Base-by-base conservation (phyloP, 2,888 invertebrate genomes). In the Sussaba pulchella region DNA sequence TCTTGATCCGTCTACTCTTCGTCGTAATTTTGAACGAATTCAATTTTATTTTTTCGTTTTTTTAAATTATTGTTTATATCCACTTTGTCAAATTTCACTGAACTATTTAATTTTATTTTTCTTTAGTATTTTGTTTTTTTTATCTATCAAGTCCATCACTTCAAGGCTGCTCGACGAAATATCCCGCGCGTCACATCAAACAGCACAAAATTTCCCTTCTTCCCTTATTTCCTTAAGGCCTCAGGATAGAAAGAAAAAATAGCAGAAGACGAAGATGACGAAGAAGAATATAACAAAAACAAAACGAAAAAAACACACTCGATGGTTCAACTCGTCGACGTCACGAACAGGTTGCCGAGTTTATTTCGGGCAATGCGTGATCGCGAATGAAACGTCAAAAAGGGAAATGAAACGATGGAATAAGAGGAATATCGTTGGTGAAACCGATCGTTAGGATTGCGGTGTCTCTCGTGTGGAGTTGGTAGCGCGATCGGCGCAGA, bases 401-500 rank as follows among this genome's bases (percentile, higher is more conserved):
- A 45, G 61, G 71, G 31, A 36, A n/a, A 21, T 64, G 21, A 64
- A 76, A 66, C 70, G 80, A 70, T 71, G 31, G 31, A 31, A 31
- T 5, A 31, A 31, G 4, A 6, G 2, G 4, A 31, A 31, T 5
- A 31, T 31, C 31, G 31, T 31, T 31, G 31, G 31, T 31, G 6
- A 31, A 6, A 31, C 31, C n/a, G n/a, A n/a, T n/a, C n/a, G n/a
- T n/a, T n/a, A n/a, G n/a, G n/a, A n/a, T n/a, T n/a, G n/a, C n/a
- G n/a, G 21, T 24, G 43, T 36, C 10, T 39, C 64, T 61, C 31
- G 70, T 67, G 39, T 52, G 10, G 31, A 74, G 78, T 77, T 82
- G 69, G 74, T 84, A 82, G 87, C 89, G 88, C 90, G 90, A 89
- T 89, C 89, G 86, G 85, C 87, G 87, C 88, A 88, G 88, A 88